Evolutionary conservation across 2,888 invertebrate species (phyloP).

Genomic region (Griposia aprilina): DNA sequence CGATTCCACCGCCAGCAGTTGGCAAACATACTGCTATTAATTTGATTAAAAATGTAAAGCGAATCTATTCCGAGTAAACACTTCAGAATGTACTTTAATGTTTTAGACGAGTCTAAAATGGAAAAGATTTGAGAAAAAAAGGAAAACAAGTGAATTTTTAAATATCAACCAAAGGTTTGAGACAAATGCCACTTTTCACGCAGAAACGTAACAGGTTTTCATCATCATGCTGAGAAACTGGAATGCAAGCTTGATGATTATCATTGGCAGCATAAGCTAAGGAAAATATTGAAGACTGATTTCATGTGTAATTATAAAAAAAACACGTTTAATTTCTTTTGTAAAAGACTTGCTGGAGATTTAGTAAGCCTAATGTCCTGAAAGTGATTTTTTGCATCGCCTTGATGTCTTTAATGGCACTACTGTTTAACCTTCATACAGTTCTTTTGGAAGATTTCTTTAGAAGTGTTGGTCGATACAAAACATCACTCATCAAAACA

Average conservation of each 20-base stretch:
- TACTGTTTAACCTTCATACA: not conserved
- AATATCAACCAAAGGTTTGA: not conserved
- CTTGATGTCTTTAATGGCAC: not conserved
- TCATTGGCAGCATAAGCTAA: too few relatives aligned
- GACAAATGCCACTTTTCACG: not conserved
- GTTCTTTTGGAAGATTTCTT: not conserved
- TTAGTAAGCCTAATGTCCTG: not conserved
- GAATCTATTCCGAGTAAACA: slow-evolving; percentile 47
- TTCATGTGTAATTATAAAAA: not conserved
- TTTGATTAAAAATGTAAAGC: slow-evolving; percentile 63
- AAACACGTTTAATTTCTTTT: not conserved
- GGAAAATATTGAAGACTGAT: not conserved
- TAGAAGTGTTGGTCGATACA: not conserved
- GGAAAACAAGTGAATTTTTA: not conserved
- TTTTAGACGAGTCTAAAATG: slow-evolving; percentile 5
- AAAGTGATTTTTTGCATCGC: not conserved
- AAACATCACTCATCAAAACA: not conserved
- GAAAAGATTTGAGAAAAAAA: not conserved
- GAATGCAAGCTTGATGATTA: too few relatives aligned
- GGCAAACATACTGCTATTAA: slow-evolving; percentile 55
- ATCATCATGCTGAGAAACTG: not conserved
- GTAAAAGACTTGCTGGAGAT: not conserved
- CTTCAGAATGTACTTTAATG: slow-evolving; percentile 14
- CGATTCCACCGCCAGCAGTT: slow-evolving; percentile 33
- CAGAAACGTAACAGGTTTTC: too few relatives aligned